Percentiles rank a stretch among this genome's conserved stretches.
Conservation (phyloP, 2,797 vertebrate species). For the Allobates femoralis region DNA sequence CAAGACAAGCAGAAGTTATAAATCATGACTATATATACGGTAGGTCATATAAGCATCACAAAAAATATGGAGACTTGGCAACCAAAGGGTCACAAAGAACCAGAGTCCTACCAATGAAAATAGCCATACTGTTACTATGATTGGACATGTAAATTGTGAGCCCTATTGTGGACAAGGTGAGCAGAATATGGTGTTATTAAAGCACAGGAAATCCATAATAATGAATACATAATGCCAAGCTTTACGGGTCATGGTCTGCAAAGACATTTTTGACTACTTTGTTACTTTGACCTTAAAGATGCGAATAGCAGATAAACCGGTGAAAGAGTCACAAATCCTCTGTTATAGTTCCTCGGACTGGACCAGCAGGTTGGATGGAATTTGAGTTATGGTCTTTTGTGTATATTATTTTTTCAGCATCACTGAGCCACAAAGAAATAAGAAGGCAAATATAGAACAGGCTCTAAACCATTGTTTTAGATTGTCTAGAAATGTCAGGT, state of each 20-base stretch:
- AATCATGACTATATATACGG: too few relatives aligned
- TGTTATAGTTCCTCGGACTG: conserved; percentile 16
- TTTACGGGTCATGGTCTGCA: too few relatives aligned
- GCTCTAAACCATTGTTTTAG: neutral
- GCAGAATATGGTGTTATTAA: neutral
- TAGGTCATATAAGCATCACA: too few relatives aligned
- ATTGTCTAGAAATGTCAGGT: conserved; percentile 32
- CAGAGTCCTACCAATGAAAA: too few relatives aligned
- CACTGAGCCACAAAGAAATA: conserved; percentile 23
- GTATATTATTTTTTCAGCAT: conserved; percentile 38
- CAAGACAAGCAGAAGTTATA: too few relatives aligned
- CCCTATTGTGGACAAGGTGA: too few relatives aligned
- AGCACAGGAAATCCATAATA: neutral
- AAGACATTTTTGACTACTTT: neutral
- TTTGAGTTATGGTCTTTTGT: conserved; percentile 36
- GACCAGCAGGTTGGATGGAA: conserved; percentile 50
- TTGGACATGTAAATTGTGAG: too few relatives aligned
- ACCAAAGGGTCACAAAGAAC: too few relatives aligned
- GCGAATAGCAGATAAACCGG: neutral
- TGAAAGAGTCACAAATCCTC: neutral
- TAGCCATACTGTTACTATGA: too few relatives aligned
- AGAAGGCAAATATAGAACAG: neutral
- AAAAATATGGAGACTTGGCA: too few relatives aligned
- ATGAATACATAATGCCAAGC: too few relatives aligned
- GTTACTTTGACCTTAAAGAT: neutral